Base-by-base conservation (phyloP, 1,140 invertebrate genomes). In the Aricia agestis region DNA sequence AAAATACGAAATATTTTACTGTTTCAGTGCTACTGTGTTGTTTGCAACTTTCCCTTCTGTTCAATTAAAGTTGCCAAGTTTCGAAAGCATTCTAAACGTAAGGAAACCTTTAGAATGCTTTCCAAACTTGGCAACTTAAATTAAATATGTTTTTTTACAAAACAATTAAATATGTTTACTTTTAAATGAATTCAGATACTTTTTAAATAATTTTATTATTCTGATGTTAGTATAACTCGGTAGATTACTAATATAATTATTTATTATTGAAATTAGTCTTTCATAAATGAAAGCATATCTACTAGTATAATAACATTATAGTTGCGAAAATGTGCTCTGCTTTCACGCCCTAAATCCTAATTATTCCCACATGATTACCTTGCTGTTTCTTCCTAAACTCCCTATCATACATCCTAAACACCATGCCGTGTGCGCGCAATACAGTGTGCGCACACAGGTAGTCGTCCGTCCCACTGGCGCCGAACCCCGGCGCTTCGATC, bases 371-470 rank as follows among this genome's bases (percentile, higher is more conserved):
- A 25, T 36, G 32, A 2, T 32, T 6, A 80, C 87, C 85, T 32
- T 76, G 67, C 58, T 79, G 74, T 17, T 63, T 72, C 9, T 74
- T 69, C 4, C 73, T 74, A 74, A 85, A 93, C 6, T 91, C 80
- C 9, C 80, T 68, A 61, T 92, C 72, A 72, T 92, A 87, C 82
- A 89, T 78, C 2, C 76, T 76, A 61, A 88, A 91, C 9, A 80
- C 80, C 74, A 79, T 81, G 0, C 78, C 92, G 72, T 93, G 92
- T 0, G 92, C 92, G 6, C 86, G 74, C 31, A 93, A 77, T 9
- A 92, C 80, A 70, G 88, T 92, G 72, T 93, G 92, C 0, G 75
- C 89, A 58, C 92, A 92, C 72, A 92, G 68, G 74, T 93, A 93
- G 73, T 89, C 87, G 13, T 89, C 89, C 1, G 92, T 73, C 9